Percentiles rank a stretch among this genome's conserved stretches.
Evolutionary conservation across 2,888 invertebrate genomes (phyloP).

Genomic region (Synergus umbraculus): DNA sequence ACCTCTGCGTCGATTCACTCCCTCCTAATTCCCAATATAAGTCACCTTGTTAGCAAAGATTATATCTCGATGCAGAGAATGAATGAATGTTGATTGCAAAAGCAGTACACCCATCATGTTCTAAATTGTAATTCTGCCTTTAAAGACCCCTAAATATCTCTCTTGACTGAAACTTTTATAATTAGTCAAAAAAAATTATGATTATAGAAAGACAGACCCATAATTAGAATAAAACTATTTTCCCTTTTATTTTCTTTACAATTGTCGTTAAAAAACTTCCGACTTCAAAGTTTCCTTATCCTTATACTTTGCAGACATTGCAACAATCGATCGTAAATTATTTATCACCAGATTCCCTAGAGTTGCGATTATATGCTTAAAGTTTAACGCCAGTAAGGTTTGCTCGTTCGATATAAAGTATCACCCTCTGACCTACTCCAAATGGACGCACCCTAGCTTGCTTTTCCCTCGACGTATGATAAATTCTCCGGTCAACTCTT

Average conservation of each 20-base stretch:
- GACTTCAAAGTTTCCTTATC: not conserved
- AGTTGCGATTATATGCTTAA: conserved; percentile 14
- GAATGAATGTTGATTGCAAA: not conserved
- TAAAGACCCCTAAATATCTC: not conserved
- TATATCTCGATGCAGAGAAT: not conserved
- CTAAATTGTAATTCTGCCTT: not conserved
- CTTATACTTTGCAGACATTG: not conserved
- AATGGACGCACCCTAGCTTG: conserved; percentile 28
- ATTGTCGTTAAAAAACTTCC: not conserved
- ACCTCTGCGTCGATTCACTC: conserved; percentile 54
- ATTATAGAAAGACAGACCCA: not conserved
- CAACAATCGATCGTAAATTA: not conserved
- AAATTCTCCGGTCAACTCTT: conserved; percentile 20
- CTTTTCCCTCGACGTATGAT: conserved; percentile 17
- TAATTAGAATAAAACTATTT: not conserved
- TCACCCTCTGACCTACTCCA: conserved; percentile 35
- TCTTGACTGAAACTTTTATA: not conserved
- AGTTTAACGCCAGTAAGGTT: conserved; percentile 13
- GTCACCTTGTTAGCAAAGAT: conserved; percentile 14
- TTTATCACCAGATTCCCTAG: not conserved
- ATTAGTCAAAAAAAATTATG: not conserved
- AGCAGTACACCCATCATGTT: too few species aligned
- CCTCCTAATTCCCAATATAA: conserved; percentile 36
- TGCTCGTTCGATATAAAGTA: not conserved
- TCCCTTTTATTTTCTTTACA: not conserved